Conservation (phyloP, 2,888 invertebrate species). For the Ennomos quercinarius region DNA sequence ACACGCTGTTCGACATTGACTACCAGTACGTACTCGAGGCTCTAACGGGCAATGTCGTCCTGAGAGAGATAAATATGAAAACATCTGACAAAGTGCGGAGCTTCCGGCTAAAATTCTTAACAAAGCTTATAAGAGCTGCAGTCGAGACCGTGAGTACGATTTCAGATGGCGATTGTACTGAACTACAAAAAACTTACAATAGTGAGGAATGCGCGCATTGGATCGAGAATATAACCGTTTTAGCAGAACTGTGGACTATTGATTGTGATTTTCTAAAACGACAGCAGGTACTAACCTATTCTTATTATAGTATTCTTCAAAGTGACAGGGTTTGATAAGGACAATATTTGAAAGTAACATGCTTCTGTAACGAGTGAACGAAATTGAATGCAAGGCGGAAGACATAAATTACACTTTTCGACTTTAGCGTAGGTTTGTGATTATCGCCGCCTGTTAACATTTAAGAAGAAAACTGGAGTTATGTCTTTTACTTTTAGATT, state of each 20-base stretch:
- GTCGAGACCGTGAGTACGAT: conserved; percentile 89
- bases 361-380: no score
- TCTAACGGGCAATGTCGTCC: conserved; percentile 67
- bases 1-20: conserved; percentile 91
- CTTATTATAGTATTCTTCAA: not conserved
- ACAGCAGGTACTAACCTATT: conserved; percentile 88
- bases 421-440: no score
- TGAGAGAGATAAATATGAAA: conserved; percentile 85
- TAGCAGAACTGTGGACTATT: conserved; percentile 92
- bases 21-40: conserved; percentile 85
- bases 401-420: no score
- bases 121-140: conserved; percentile 89
- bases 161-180: conserved; percentile 74
- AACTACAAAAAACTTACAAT: conserved; percentile 72
- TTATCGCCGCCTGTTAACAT: no score
- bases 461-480: no score
- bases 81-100: conserved; percentile 89
- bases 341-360: no score
- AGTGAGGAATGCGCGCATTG: conserved; percentile 82
- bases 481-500: no score
- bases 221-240: conserved; percentile 89
- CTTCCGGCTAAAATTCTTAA: conserved; percentile 89
- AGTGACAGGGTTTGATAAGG: no score
- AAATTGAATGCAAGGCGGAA: no score
- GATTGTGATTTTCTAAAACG: conserved; percentile 90